These are phyloP conservation scores for Montifringilla adamsi DNA, from an alignment of 2,113 vertebrate genomes.

Conservation along the genomic window DNA sequence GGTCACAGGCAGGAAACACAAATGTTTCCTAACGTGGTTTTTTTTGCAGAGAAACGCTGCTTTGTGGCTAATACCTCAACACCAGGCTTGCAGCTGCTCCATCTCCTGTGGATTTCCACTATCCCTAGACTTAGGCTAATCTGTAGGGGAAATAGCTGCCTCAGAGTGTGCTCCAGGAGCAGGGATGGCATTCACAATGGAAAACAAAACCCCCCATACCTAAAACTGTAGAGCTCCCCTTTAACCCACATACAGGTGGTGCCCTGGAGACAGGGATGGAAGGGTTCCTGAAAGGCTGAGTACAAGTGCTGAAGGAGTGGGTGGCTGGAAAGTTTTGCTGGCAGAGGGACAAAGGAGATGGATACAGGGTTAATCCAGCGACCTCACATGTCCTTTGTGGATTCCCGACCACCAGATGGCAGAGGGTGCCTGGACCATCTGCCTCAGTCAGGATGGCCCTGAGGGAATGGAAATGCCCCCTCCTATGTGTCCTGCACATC, in stretches of 20 bases:
- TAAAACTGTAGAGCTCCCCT: fast-evolving
- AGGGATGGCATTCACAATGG: background rate
- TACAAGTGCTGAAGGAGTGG: background rate
- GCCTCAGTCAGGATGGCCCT: fast-evolving
- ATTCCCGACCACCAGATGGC: background rate
- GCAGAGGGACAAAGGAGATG: background rate
- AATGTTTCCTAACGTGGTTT: background rate
- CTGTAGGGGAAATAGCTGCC: background rate
- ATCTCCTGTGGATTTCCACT: background rate
- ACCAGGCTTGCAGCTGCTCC: background rate
- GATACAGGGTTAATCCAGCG: background rate
- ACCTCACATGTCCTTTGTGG: fast-evolving
- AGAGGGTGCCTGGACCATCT: background rate
- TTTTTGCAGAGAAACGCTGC: background rate
- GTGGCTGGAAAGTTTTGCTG: background rate
- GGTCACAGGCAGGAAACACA: constrained; percentile 1
- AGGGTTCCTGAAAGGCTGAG: fast-evolving
- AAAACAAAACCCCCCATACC: background rate
- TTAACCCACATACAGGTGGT: fast-evolving
- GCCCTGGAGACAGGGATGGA: background rate
- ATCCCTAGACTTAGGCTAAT: background rate
- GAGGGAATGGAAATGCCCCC: background rate
- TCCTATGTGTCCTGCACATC: fast-evolving
- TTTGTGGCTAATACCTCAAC: background rate
- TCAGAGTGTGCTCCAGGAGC: background rate